Base-by-base conservation (phyloP, 2,797 vertebrate species). In the Podarcis lilfordi region DNA sequence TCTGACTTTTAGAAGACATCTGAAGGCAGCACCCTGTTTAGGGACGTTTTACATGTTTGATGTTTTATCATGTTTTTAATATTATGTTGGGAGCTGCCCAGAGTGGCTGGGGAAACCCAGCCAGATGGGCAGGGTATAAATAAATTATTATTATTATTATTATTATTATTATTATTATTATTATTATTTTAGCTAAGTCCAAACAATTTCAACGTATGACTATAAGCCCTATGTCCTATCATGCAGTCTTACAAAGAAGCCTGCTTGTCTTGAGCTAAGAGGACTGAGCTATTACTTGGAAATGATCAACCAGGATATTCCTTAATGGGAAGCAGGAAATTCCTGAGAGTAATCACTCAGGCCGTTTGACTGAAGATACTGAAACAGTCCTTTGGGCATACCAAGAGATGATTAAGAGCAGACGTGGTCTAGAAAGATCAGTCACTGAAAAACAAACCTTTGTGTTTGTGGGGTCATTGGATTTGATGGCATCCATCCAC, bases 321-420 rank as follows among this genome's bases (percentile, higher is more conserved):
- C 69, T 91, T 88, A 92, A 91, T 90, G 93, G 90, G 79, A 93
- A 93, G 91, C 90, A 95, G 92, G 89, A 95, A 95, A 95, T 95
- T 93, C 92, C 92, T 93, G 13, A 19, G 90, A 94, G 91, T 90
- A 94, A 90, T 83, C 91, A 93, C 78, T 78, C 83, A 90, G 91
- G 68, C 84, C 74, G 86, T 93, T 93, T 91, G 91, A 88, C 87
- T 91, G 93, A 93, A 91, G 93, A 92, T 50, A 95, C 94, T 84
- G 91, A 93, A 94, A 88, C 83, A 88, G 89, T 93, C 88, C 89
- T 84, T 86, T 86, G 21, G 82, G 90, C 59, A 69, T 86, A 89
- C 89, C 78, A 84, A 88, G 89, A 86, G 86, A 91, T 91, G 87
- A 96, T 95, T 92, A 90, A 90, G 81, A 90, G 74, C 93, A 95